Conservation (phyloP, 2,797 vertebrate species). For the Chanos chanos region DNA sequence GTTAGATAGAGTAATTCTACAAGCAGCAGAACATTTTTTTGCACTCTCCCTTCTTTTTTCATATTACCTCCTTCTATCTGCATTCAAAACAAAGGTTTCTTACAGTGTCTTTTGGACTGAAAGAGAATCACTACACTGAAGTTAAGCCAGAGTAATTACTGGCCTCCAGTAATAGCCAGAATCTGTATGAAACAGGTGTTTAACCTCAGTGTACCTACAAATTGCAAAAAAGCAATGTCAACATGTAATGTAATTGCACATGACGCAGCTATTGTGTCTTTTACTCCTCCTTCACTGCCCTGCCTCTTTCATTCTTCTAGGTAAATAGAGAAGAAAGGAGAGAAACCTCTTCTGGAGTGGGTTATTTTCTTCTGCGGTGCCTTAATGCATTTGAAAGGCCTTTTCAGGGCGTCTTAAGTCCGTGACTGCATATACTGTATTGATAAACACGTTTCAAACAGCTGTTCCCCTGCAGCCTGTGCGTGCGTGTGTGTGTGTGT, state of each 20-base stretch:
- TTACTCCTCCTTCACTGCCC: slow-evolving; percentile 51
- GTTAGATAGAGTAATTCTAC: slow-evolving; percentile 29
- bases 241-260: slow-evolving; percentile 64
- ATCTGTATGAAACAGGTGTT: slow-evolving; percentile 65
- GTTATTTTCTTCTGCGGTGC: slow-evolving; percentile 41
- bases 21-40: slow-evolving; percentile 22
- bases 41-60: background rate
- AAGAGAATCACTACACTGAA: slow-evolving; percentile 45
- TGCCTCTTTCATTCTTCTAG: slow-evolving; percentile 44
- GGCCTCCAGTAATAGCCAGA: slow-evolving; percentile 60
- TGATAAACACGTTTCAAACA: slow-evolving; percentile 49
- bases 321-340: slow-evolving; percentile 47
- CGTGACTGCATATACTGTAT: slow-evolving; percentile 28
- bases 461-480: slow-evolving; percentile 63
- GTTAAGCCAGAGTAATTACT: slow-evolving; percentile 62
- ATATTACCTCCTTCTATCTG: no score
- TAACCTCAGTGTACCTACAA: slow-evolving; percentile 53
- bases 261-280: slow-evolving; percentile 42
- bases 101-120: slow-evolving; percentile 43
- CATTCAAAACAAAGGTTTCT: slow-evolving; percentile 49
- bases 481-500: no score
- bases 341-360: slow-evolving; percentile 37
- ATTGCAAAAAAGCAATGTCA: slow-evolving; percentile 60
- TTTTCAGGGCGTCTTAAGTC: slow-evolving; percentile 42
- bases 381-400: slow-evolving; percentile 39